phyloP scores from a whole-genome alignment of 2,797 vertebrate species.

The Sciaenops ocellatus region DNA sequence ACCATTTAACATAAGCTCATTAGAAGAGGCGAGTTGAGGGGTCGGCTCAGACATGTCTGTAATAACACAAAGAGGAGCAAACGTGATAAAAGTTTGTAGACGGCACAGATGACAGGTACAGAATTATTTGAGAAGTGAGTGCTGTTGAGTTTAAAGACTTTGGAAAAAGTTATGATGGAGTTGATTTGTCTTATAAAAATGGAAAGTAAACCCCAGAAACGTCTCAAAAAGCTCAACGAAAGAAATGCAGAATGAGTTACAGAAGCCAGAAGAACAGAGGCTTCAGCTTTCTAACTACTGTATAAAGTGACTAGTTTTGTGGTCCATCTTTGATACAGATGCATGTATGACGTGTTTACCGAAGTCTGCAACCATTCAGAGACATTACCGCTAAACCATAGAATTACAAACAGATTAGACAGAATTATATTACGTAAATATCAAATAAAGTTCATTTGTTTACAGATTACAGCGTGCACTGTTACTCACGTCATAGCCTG shows the following conservation, averaged over 20 bases:
- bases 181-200: neutral
- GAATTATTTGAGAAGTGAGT: too few species aligned
- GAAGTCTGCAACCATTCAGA: neutral
- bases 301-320: neutral
- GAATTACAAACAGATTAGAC: neutral
- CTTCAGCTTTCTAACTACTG: neutral
- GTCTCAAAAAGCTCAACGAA: neutral
- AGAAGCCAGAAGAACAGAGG: neutral
- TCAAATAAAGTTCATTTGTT: slow-evolving; percentile 16
- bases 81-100: too few species aligned
- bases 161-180: neutral
- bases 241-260: neutral
- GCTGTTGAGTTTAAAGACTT: too few species aligned
- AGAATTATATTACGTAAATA: neutral
- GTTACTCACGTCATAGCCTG: slow-evolving; percentile 4
- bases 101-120: too few species aligned
- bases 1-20: too few species aligned
- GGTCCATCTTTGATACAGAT: neutral
- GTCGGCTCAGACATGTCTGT: too few species aligned
- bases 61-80: too few species aligned
- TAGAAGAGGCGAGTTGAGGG: too few species aligned
- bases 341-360: neutral
- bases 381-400: neutral
- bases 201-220: too few species aligned
- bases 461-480: slow-evolving; percentile 23